Percentiles rank a stretch among this genome's conserved stretches.
Evolutionary conservation across 2,797 vertebrate genomes (phyloP).

Genomic region (Poliocrania exsul): DNA sequence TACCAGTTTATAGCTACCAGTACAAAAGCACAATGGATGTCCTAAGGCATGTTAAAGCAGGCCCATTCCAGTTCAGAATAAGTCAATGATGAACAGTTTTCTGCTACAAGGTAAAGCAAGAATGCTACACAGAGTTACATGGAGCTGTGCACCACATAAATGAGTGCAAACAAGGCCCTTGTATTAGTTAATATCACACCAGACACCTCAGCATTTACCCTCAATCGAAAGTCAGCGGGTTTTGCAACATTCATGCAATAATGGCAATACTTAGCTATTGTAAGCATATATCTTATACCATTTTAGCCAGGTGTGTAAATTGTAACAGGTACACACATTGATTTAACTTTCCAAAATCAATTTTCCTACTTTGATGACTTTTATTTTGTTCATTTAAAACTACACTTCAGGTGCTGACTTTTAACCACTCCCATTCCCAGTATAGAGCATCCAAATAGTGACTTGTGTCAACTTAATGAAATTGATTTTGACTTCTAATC

Average conservation of each 20-base stretch:
- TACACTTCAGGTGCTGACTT: conserved; percentile 11
- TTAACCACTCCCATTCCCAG: conserved; percentile 46
- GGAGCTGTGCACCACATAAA: neutral
- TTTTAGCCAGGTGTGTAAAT: conserved; percentile 45
- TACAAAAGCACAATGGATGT: neutral
- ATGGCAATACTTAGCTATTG: conserved; percentile 26
- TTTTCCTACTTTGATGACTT: conserved; percentile 53
- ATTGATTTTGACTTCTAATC: conserved; percentile 59
- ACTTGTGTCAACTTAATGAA: conserved; percentile 42
- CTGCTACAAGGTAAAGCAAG: neutral
- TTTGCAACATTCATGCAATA: neutral
- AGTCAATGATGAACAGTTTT: neutral
- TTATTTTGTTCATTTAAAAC: conserved; percentile 39
- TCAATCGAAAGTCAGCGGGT: neutral
- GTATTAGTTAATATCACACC: neutral
- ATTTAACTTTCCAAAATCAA: conserved; percentile 47
- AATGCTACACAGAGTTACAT: neutral
- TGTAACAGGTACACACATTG: conserved; percentile 3
- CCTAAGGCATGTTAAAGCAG: conserved; percentile 5
- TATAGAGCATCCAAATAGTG: conserved; percentile 45
- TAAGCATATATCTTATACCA: neutral
- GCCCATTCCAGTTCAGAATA: neutral
- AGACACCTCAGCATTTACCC: neutral
- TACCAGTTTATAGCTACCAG: neutral
- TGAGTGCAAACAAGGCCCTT: neutral